Evolutionary conservation across 2,113 vertebrate genomes (phyloP).

Genomic region (Sebastes schlegelii): DNA sequence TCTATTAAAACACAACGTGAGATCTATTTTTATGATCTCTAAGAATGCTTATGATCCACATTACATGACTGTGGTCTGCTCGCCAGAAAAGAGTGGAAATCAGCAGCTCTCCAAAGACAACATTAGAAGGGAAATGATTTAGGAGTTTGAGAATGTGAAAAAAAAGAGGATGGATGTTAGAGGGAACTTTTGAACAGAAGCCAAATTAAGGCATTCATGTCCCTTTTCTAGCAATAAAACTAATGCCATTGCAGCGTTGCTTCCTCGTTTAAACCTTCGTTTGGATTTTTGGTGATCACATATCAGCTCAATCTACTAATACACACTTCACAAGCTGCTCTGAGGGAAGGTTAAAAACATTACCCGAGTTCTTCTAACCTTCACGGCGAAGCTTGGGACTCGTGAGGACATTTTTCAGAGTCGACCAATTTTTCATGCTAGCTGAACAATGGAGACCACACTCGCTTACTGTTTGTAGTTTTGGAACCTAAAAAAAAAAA

Average conservation of each 20-base stretch:
- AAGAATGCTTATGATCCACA: conserved; percentile 14
- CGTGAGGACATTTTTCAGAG: background rate
- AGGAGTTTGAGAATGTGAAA: conserved; percentile 22
- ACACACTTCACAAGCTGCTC: background rate
- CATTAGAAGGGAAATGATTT: conserved; percentile 17
- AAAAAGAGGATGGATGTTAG: background rate
- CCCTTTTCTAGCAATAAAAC: background rate
- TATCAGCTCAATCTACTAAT: background rate
- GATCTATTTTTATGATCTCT: conserved; percentile 19
- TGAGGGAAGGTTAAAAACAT: background rate
- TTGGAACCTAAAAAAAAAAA: conserved; percentile 14
- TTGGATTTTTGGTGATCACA: background rate
- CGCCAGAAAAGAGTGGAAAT: conserved; percentile 3
- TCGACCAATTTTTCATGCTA: background rate
- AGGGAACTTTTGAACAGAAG: conserved; percentile 11
- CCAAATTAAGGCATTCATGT: background rate
- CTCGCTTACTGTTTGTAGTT: conserved; percentile 7
- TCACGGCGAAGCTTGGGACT: background rate
- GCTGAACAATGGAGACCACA: background rate
- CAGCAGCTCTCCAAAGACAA: conserved; percentile 40
- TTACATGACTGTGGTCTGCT: background rate
- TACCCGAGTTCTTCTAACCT: background rate
- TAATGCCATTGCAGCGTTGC: background rate
- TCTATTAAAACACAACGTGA: conserved; percentile 2
- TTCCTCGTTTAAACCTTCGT: background rate